A percentile compares a stretch with the other conserved stretches of the same genome.
phyloP scores from a whole-genome alignment of 2,113 vertebrate species.

The Ellobius talpinus region DNA sequence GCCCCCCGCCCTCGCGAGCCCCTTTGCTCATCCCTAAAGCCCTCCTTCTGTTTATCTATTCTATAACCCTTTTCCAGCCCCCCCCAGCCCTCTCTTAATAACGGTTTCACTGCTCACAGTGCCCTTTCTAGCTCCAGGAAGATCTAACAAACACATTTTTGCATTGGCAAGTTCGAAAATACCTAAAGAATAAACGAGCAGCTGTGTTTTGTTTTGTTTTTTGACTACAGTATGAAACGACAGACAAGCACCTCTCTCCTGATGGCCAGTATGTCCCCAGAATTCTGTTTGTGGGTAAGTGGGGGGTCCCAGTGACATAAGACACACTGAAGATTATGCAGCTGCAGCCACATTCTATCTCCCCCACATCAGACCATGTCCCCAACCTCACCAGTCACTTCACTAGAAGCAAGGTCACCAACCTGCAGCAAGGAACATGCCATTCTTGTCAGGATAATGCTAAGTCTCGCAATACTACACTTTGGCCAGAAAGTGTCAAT shows the following conservation, averaged over 20 bases:
- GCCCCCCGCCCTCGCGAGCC: not conserved
- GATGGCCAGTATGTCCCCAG: slow-evolving; percentile 98
- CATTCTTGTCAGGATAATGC: not conserved
- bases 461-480: not conserved
- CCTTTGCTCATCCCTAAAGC: not conserved
- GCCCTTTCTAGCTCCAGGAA: not conserved
- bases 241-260: slow-evolving; percentile 95
- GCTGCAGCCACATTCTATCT: not conserved
- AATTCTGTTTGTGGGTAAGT: slow-evolving; percentile 96
- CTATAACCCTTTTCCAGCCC: not conserved
- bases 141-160: not conserved
- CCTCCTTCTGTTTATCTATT: not conserved
- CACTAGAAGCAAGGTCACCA: rapidly evolving
- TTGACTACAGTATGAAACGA: slow-evolving; percentile 94
- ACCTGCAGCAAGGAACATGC: not conserved
- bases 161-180: not conserved
- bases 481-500: not conserved
- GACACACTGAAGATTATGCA: not conserved
- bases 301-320: not conserved
- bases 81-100: not conserved
- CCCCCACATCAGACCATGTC: not conserved
- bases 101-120: not conserved
- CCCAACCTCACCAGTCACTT: not conserved
- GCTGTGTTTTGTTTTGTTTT: slow-evolving; percentile 43
- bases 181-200: slow-evolving; percentile 38